Evolutionary conservation across 2,888 invertebrate genomes (phyloP).

Genomic region (Eristalinus sepulchralis): DNA sequence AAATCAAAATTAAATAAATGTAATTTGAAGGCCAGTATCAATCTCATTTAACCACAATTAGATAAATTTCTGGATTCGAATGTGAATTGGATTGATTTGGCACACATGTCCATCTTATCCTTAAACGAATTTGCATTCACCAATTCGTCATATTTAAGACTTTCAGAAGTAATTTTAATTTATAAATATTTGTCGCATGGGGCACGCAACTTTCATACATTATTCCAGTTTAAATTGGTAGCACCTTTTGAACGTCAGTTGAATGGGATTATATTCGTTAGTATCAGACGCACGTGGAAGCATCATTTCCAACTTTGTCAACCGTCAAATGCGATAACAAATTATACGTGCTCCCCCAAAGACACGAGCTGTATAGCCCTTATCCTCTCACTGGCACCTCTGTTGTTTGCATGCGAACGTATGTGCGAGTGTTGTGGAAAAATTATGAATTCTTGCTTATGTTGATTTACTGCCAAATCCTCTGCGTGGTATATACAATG

Average conservation of each 20-base stretch:
- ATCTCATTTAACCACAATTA: too few relatives aligned
- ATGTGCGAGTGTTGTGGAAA: not conserved
- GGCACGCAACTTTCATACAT: not conserved
- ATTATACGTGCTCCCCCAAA: not conserved
- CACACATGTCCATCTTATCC: too few relatives aligned
- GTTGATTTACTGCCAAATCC: slow-evolving; percentile 34
- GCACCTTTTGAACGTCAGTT: not conserved
- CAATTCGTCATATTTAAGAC: not conserved
- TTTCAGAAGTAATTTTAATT: not conserved
- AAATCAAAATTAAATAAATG: too few relatives aligned
- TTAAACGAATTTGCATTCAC: too few relatives aligned
- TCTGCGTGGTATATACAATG: slow-evolving; percentile 3
- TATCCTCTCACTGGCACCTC: slow-evolving; percentile 9
- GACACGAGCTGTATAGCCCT: not conserved
- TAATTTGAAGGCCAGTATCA: too few relatives aligned
- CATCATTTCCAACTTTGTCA: not conserved
- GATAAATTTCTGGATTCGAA: too few relatives aligned
- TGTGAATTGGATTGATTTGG: too few relatives aligned
- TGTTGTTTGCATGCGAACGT: not conserved
- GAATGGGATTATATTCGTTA: not conserved
- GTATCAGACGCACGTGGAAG: not conserved
- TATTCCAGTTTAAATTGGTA: not conserved
- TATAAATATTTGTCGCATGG: not conserved
- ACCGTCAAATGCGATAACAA: not conserved
- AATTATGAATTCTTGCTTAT: slow-evolving; percentile 17